phyloP scores from a whole-genome alignment of 1,140 invertebrate genomes.

The Papilio helenus region DNA sequence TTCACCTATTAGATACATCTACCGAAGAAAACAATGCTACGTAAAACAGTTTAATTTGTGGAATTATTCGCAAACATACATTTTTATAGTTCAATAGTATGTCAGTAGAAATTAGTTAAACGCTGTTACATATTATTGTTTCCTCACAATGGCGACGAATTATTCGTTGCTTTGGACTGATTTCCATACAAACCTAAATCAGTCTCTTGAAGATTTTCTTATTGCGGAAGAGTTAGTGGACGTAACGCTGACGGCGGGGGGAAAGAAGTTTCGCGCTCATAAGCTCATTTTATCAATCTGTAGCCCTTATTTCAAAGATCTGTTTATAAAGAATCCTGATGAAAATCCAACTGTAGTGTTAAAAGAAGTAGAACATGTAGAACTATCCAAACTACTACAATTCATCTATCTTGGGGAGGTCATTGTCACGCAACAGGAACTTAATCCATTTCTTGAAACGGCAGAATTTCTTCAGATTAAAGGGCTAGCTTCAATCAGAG shows the following conservation, averaged over 20 bases:
- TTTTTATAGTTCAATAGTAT: not conserved
- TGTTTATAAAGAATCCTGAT: slow-evolving; percentile 91
- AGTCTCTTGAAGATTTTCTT: slow-evolving; percentile 86
- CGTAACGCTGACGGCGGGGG: slow-evolving; percentile 89
- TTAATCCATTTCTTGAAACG: slow-evolving; percentile 90
- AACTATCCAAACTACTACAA: slow-evolving; percentile 90
- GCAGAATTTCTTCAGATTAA: slow-evolving; percentile 92
- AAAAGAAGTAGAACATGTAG: slow-evolving; percentile 90
- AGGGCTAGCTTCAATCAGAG: slow-evolving; percentile 84
- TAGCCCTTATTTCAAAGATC: slow-evolving; percentile 88
- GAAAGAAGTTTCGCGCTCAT: slow-evolving; percentile 87
- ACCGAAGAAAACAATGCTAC: not conserved
- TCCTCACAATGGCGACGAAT: slow-evolving; percentile 83
- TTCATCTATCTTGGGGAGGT: slow-evolving; percentile 95
- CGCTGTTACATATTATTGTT: not conserved
- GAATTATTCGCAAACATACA: not conserved
- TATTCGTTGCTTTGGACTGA: slow-evolving; percentile 94
- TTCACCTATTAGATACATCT: not conserved
- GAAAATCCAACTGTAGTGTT: slow-evolving; percentile 92
- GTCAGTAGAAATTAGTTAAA: not conserved
- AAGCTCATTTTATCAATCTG: slow-evolving; percentile 88
- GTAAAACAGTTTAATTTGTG: slow-evolving; percentile 3
- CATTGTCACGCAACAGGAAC: slow-evolving; percentile 91
- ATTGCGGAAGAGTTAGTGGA: slow-evolving; percentile 88
- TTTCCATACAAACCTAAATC: slow-evolving; percentile 90